phyloP scores from a whole-genome alignment of 37 sponge, comb jelly and placozoan genomes.

The Halichondria panicea region DNA sequence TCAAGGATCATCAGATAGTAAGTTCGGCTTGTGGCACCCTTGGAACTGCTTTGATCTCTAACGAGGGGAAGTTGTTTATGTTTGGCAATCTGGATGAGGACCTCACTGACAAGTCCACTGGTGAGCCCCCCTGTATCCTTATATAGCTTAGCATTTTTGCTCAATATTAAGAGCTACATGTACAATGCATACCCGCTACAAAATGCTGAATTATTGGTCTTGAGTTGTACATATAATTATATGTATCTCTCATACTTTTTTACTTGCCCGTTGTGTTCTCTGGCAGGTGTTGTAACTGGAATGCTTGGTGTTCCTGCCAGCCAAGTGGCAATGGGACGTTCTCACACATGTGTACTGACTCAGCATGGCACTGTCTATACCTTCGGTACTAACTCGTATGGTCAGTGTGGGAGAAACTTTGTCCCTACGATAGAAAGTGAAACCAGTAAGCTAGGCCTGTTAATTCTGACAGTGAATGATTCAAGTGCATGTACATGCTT shows the following conservation, averaged over 20 bases:
- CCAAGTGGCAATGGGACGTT: constrained; percentile 84
- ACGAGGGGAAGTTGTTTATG: constrained; percentile 85
- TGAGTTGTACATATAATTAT: background rate
- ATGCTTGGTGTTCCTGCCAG: constrained; percentile 73
- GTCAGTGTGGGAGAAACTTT: constrained; percentile 94
- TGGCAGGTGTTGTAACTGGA: constrained; percentile 72
- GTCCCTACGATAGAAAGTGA: constrained; percentile 41
- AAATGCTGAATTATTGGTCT: background rate
- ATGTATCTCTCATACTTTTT: background rate
- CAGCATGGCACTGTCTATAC: constrained; percentile 76
- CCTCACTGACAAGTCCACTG: constrained; percentile 68
- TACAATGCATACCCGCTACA: background rate
- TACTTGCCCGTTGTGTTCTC: background rate
- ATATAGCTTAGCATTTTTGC: background rate
- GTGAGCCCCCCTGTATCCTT: constrained; percentile 1
- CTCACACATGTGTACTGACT: constrained; percentile 79
- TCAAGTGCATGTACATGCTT: background rate
- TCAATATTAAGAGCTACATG: background rate
- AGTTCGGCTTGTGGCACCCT: constrained; percentile 51
- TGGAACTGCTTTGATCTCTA: constrained; percentile 62
- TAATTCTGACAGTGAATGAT: background rate
- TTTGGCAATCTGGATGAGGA: constrained; percentile 74
- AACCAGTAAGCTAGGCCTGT: background rate
- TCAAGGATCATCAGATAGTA: constrained; percentile 68
- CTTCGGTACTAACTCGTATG: constrained; percentile 89